Evolutionary conservation across 1,140 invertebrate species (phyloP), one percentile per base, ranked within the genome.

Genomic region (Zaprionus davidi): DNA sequence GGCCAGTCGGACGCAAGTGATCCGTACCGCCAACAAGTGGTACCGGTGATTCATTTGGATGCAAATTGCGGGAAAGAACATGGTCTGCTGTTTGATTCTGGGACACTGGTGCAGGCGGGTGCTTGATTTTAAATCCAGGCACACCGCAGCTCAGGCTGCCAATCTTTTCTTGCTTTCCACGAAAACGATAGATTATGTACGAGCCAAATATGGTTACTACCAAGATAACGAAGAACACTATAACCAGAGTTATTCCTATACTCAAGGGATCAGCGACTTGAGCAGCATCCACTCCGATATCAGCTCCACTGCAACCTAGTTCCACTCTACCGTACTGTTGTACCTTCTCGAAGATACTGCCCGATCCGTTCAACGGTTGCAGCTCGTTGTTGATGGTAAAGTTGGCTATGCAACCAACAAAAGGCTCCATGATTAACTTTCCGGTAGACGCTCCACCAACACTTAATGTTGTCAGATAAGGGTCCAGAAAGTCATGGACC

Each of bases 191-290:
- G 9, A 98, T 97, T 3, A 98, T 94, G 90, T 98, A 98, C 57
- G 97, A 98, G 6, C 97, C 96, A 26, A 98, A 93, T 68, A 98
- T 98, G 1, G 97, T 97, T 7, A 98, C 95, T 20, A 98, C 94
- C 11, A 98, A 93, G 55, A 98, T 97, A 3, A 98, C 95, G 84
- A 99, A 98, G 93, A 99, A 99, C 4, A 98, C 96, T 53, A 99
- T 98, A 1, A 99, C 97, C 24, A 99, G 93, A 1, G 97, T 98
- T 38, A 98, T 96, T 34, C 98, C 97, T 49, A 98, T 97, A 81
- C 96, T 97, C 1, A 98, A 93, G 1, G 97, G 97, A 94, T 98
- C 97, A 5, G 97, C 95, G 1, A 96, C 95, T 65, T 96, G 95
- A 1, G 96, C 95, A 6, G 96, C 95, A 41, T 96, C 96, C 26